phyloP scores from a whole-genome alignment of 2,797 vertebrate species.

The Crocodylus rhombifer region DNA sequence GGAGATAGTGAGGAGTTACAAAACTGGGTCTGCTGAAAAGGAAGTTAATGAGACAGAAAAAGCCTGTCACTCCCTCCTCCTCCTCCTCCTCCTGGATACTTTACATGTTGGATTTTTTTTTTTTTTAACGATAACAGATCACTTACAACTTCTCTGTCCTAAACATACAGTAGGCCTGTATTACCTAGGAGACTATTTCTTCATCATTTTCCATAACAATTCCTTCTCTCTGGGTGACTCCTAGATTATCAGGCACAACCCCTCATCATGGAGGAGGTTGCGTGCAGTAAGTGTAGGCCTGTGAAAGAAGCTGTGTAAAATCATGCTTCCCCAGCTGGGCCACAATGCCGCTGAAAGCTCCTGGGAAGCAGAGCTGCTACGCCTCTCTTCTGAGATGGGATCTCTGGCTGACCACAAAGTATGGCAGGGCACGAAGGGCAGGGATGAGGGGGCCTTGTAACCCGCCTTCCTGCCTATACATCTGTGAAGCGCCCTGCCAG shows the following conservation, averaged over 20 bases:
- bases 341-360: background rate
- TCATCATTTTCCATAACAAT: background rate
- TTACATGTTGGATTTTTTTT: background rate
- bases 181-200: background rate
- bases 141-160: background rate
- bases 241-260: background rate
- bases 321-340: background rate
- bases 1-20: background rate
- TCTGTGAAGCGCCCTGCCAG: too few species aligned
- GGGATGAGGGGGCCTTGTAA: background rate
- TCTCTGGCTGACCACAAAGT: background rate
- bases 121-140: background rate
- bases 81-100: too few species aligned
- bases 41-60: fast-evolving
- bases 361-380: background rate
- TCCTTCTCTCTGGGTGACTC: background rate
- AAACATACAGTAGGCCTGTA: fast-evolving
- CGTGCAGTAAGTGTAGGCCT: background rate
- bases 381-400: background rate
- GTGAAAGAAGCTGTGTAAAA: background rate
- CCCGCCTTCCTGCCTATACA: too few species aligned
- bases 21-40: background rate
- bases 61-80: too few species aligned
- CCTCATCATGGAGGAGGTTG: background rate
- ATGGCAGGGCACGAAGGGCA: background rate